phyloP scores from a whole-genome alignment of 2,888 invertebrate species.

The Tenthredo livida region DNA sequence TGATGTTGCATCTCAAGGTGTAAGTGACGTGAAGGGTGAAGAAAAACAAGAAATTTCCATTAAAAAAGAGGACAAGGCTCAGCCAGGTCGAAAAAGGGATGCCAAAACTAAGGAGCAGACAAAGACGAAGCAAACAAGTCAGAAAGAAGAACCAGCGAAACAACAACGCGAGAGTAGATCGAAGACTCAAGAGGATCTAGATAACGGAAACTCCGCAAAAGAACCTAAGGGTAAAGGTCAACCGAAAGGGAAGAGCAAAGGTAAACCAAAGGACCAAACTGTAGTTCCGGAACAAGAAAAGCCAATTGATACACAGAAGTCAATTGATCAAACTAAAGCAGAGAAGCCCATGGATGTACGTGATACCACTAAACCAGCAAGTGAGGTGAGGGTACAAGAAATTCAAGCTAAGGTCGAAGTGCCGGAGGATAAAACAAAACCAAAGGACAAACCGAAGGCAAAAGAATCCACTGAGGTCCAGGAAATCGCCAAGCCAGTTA shows the following conservation, averaged over 20 bases:
- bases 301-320: neutral
- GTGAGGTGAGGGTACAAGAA: constrained; percentile 12
- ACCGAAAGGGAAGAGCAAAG: constrained; percentile 12
- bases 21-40: constrained; percentile 35
- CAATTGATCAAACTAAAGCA: constrained; percentile 18
- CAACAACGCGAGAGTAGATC: constrained; percentile 38
- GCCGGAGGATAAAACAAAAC: constrained; percentile 55
- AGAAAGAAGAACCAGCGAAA: constrained; percentile 36
- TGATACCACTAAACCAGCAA: constrained; percentile 12
- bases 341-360: constrained; percentile 7
- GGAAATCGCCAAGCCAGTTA: constrained; percentile 15
- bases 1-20: constrained; percentile 25
- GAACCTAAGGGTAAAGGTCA: constrained; percentile 41
- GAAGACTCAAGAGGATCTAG: constrained; percentile 38
- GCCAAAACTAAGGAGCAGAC: constrained; percentile 53
- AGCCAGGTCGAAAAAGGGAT: constrained; percentile 28
- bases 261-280: constrained; percentile 39
- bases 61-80: constrained; percentile 9
- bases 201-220: constrained; percentile 38
- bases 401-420: constrained; percentile 20
- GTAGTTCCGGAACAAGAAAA: constrained; percentile 14
- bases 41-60: constrained; percentile 25
- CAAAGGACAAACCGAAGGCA: constrained; percentile 59
- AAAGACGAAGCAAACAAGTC: constrained; percentile 41
- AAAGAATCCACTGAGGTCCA: constrained; percentile 56